phyloP scores from a whole-genome alignment of 2,797 vertebrate genomes.

The Lerista edwardsae region DNA sequence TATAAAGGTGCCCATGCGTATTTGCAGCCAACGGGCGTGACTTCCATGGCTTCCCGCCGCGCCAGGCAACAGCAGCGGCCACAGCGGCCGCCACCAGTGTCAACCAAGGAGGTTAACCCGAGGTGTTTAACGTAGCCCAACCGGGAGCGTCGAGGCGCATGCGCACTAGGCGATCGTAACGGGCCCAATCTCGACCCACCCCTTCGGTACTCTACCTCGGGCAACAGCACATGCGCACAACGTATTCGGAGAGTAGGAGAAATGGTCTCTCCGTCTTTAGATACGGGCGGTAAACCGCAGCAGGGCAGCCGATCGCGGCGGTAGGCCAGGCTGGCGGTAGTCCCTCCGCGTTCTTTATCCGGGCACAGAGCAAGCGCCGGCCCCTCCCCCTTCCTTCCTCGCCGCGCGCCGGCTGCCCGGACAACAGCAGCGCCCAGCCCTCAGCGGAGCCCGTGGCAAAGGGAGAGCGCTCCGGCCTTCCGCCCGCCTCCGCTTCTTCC shows the following conservation, averaged over 20 bases:
- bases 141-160: not conserved
- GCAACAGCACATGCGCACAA: conserved; percentile 57
- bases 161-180: conserved; percentile 21
- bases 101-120: not conserved
- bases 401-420: not conserved
- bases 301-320: not conserved
- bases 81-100: not conserved
- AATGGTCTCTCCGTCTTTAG: not conserved
- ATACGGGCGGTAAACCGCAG: not conserved
- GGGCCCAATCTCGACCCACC: not conserved
- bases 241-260: accelerated
- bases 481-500: conserved; percentile 2
- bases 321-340: no score
- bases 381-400: not conserved
- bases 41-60: not conserved
- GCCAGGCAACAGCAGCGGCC: not conserved
- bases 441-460: not conserved
- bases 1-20: not conserved
- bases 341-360: not conserved
- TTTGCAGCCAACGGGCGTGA: not conserved
- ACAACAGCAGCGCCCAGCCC: not conserved
- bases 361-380: not conserved
- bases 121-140: not conserved
- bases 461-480: not conserved
- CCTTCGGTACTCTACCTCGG: not conserved